Percentiles rank a stretch among this genome's conserved stretches.
Evolutionary conservation across 2,113 vertebrate genomes (phyloP).

Genomic region (Rissa tridactyla): DNA sequence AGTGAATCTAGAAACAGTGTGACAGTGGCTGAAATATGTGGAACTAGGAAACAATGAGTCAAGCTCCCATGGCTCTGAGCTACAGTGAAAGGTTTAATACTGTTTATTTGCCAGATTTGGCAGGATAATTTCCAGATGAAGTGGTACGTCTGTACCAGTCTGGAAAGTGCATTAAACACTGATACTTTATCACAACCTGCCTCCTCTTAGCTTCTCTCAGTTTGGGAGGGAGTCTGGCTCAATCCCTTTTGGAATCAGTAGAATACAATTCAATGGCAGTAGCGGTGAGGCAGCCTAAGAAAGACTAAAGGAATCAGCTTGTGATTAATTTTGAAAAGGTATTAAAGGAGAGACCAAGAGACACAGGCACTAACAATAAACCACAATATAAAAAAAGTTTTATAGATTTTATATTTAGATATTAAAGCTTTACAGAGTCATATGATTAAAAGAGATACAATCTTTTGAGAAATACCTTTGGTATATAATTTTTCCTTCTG

Average conservation of each 20-base stretch:
- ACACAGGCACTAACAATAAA: not conserved
- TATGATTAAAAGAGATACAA: conserved; percentile 24
- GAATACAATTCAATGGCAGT: not conserved
- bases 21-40: not conserved
- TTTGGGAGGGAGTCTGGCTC: not conserved
- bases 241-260: not conserved
- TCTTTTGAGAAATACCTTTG: conserved; percentile 44
- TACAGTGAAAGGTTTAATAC: not conserved
- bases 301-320: not conserved
- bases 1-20: not conserved
- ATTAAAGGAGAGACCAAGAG: not conserved
- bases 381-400: not conserved
- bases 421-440: conserved; percentile 56
- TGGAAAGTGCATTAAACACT: not conserved
- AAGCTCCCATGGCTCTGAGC: not conserved
- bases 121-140: conserved; percentile 2
- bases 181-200: not conserved
- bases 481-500: not conserved
- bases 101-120: not conserved
- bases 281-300: not conserved
- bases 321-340: not conserved
- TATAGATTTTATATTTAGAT: conserved; percentile 44
- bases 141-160: not conserved
- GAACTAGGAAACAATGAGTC: not conserved
- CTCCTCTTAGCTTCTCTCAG: not conserved